Evolutionary conservation across 2,797 vertebrate genomes (phyloP).

Genomic region (Cuculus canorus): DNA sequence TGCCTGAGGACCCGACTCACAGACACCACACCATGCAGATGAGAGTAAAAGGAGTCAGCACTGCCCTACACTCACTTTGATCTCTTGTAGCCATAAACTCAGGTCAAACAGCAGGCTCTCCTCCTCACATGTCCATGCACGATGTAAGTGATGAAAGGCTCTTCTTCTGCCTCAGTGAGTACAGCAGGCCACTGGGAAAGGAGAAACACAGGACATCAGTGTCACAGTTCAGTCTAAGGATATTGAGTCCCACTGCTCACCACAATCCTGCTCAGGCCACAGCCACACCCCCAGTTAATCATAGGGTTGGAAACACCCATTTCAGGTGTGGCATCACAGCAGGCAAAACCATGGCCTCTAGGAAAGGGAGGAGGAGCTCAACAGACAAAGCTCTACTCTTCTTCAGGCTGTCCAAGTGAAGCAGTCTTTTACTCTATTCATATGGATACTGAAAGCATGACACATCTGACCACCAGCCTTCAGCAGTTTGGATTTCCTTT

Average conservation of each 20-base stretch:
- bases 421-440: background rate
- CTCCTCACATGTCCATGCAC: background rate
- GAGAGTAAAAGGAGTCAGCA: background rate
- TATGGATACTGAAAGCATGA: background rate
- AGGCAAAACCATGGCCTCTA: background rate
- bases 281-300: background rate
- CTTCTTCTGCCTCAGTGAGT: background rate
- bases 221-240: rapidly evolving
- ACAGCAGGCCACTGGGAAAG: background rate
- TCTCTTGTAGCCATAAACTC: background rate
- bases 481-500: background rate
- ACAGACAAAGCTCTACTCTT: background rate
- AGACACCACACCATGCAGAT: rapidly evolving
- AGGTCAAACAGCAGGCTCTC: background rate
- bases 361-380: background rate
- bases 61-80: background rate
- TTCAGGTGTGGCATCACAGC: background rate
- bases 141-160: background rate
- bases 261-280: too few relatives aligned
- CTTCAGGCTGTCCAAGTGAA: background rate
- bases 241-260: background rate
- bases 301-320: background rate
- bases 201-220: background rate
- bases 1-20: rapidly evolving
- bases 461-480: background rate